These are phyloP conservation scores for Ormyrus thymus DNA, from an alignment of 2,888 invertebrate species.

Conservation along the genomic window DNA sequence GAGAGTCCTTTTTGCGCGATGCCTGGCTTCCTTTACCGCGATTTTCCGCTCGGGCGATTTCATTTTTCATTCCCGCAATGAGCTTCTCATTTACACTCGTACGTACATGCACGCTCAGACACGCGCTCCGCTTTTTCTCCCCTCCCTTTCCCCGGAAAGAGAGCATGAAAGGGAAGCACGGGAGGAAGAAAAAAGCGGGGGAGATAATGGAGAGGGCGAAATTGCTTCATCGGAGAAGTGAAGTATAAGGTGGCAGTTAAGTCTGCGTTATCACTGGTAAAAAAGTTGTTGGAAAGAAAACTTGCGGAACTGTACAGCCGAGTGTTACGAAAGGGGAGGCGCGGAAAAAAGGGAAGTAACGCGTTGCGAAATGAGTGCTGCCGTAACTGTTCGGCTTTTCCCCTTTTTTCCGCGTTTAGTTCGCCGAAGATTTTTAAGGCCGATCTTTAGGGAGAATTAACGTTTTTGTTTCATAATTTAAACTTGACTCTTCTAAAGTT, in stretches of 20 bases:
- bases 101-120: not conserved
- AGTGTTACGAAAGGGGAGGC: not conserved
- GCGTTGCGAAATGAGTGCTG: slow-evolving; percentile 4
- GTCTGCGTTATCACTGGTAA: slow-evolving; percentile 25
- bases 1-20: slow-evolving; percentile 55
- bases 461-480: not conserved
- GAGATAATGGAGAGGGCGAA: slow-evolving; percentile 27
- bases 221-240: slow-evolving; percentile 32
- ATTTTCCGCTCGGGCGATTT: slow-evolving; percentile 44
- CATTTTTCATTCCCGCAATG: slow-evolving; percentile 18
- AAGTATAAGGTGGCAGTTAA: slow-evolving; percentile 39
- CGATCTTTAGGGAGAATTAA: no score
- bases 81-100: not conserved
- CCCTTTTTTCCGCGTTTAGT: not conserved
- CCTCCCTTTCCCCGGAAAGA: not conserved
- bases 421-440: not conserved
- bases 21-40: slow-evolving; percentile 19
- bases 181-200: not conserved
- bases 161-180: not conserved
- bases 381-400: not conserved
- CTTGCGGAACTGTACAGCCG: slow-evolving; percentile 5
- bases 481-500: not conserved
- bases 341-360: slow-evolving; percentile 6
- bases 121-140: not conserved
- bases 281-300: slow-evolving; percentile 39